phyloP scores from a whole-genome alignment of 1,140 invertebrate genomes.

The Bombus ignitus region DNA sequence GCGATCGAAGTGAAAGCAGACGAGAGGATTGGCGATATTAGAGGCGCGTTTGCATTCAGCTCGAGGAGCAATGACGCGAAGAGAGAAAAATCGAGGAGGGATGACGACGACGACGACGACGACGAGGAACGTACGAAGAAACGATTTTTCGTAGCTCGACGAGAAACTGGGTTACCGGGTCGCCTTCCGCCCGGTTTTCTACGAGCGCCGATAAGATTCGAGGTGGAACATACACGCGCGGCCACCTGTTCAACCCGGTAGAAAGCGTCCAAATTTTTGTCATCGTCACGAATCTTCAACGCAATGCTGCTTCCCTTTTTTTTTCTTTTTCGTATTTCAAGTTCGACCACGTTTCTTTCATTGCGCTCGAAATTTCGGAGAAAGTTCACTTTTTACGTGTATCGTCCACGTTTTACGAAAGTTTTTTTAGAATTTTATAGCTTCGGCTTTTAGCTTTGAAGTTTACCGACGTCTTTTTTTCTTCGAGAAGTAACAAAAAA shows the following conservation, averaged over 20 bases:
- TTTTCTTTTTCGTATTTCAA: neutral
- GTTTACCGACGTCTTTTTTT: neutral
- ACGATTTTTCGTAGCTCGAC: slow-evolving; percentile 62
- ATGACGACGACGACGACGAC: slow-evolving; percentile 9
- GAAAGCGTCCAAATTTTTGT: slow-evolving; percentile 79
- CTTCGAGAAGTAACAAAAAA: neutral
- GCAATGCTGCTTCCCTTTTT: neutral
- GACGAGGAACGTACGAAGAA: slow-evolving; percentile 19
- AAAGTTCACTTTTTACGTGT: neutral
- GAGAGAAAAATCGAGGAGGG: slow-evolving; percentile 48
- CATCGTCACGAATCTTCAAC: slow-evolving; percentile 2
- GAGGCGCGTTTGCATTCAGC: slow-evolving; percentile 43
- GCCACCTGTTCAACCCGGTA: slow-evolving; percentile 71
- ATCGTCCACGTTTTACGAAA: too few relatives aligned
- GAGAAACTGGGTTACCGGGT: slow-evolving; percentile 64
- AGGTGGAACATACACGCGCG: slow-evolving; percentile 66
- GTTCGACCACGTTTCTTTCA: too few relatives aligned
- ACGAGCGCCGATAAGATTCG: slow-evolving; percentile 73
- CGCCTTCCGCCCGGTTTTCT: slow-evolving; percentile 71
- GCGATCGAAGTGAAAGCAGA: slow-evolving; percentile 54
- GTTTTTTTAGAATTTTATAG: neutral
- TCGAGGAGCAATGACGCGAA: neutral
- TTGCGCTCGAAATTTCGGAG: neutral
- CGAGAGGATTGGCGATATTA: slow-evolving; percentile 33
- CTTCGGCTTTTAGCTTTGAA: neutral